phyloP scores from a whole-genome alignment of 30 jellyfish, hydroid and myxozoan genomes.

The Nemopilema nomurai region DNA sequence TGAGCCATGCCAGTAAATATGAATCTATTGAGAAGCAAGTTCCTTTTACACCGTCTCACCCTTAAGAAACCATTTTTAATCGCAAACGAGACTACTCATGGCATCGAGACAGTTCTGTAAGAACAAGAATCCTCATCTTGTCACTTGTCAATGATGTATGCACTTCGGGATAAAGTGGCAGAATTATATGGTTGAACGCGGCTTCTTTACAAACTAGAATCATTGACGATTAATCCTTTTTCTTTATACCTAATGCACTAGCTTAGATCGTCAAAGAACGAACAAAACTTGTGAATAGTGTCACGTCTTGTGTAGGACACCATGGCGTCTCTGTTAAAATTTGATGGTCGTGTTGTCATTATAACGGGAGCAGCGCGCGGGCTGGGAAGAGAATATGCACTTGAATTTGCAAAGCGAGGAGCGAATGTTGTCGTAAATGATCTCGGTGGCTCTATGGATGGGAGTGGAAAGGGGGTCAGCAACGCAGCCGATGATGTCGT shows the following conservation, averaged over 20 bases:
- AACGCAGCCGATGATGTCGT: conserved; percentile 94
- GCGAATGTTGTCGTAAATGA: conserved; percentile 98
- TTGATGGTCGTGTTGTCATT: conserved; percentile 95
- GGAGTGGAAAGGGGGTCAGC: conserved; percentile 72
- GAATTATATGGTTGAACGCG: too few relatives aligned
- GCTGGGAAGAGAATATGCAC: conserved; percentile 92
- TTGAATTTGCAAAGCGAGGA: conserved; percentile 93
- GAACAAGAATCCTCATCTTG: not conserved
- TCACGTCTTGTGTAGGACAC: too few relatives aligned
- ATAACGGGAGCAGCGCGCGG: conserved; percentile 99
- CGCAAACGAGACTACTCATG: not conserved
- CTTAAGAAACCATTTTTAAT: not conserved
- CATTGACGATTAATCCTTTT: too few relatives aligned
- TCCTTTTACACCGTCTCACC: not conserved
- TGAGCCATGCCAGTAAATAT: too few relatives aligned
- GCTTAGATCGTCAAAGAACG: too few relatives aligned
- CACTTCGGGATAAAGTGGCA: not conserved
- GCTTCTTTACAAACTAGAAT: too few relatives aligned
- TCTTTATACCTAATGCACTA: too few relatives aligned
- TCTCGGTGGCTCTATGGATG: conserved; percentile 79
- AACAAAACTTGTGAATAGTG: too few relatives aligned
- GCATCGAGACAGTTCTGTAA: not conserved
- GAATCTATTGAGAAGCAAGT: too few relatives aligned
- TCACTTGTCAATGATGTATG: not conserved
- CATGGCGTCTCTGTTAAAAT: conserved; percentile 59